Evolutionary conservation across 2,888 invertebrate genomes (phyloP).

Genomic region (Pinctada fucata): DNA sequence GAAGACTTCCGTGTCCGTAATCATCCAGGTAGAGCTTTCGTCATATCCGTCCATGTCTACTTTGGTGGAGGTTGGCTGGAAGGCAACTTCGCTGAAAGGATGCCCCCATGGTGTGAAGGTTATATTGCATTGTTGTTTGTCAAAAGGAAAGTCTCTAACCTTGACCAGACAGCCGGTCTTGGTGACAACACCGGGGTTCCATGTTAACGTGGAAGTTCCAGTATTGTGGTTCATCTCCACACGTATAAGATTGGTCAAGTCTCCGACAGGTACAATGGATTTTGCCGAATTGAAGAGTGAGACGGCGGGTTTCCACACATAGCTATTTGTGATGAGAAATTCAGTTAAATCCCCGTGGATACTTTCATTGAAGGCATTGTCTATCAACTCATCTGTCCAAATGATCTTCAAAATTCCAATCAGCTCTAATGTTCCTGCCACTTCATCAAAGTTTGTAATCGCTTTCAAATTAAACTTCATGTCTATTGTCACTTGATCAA

Average conservation of each 20-base stretch:
- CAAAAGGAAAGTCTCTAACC: conserved; percentile 33
- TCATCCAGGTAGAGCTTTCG: conserved; percentile 31
- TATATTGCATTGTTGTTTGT: conserved; percentile 34
- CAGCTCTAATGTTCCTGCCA: conserved; percentile 38
- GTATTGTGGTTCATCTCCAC: neutral
- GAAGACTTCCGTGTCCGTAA: conserved; percentile 1
- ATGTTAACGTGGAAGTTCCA: conserved; percentile 1
- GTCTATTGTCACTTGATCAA: conserved; percentile 21
- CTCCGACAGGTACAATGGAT: conserved; percentile 27
- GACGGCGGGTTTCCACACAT: conserved; percentile 33
- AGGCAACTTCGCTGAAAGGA: conserved; percentile 20
- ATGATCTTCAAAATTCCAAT: conserved; percentile 29
- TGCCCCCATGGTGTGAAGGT: conserved; percentile 39
- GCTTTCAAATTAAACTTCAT: conserved; percentile 19
- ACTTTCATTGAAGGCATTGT: conserved; percentile 13
- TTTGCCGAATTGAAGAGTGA: conserved; percentile 36
- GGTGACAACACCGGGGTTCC: conserved; percentile 35
- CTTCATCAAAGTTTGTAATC: conserved; percentile 36
- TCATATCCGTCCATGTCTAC: conserved; percentile 22
- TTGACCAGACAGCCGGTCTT: conserved; percentile 37
- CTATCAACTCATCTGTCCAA: conserved; percentile 32
- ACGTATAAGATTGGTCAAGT: conserved; percentile 26
- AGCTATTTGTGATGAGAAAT: conserved; percentile 20
- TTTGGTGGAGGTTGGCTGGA: neutral
- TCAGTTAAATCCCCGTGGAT: conserved; percentile 32